Conservation (phyloP, 2,113 vertebrate genomes). For the Noctilio leporinus region DNA sequence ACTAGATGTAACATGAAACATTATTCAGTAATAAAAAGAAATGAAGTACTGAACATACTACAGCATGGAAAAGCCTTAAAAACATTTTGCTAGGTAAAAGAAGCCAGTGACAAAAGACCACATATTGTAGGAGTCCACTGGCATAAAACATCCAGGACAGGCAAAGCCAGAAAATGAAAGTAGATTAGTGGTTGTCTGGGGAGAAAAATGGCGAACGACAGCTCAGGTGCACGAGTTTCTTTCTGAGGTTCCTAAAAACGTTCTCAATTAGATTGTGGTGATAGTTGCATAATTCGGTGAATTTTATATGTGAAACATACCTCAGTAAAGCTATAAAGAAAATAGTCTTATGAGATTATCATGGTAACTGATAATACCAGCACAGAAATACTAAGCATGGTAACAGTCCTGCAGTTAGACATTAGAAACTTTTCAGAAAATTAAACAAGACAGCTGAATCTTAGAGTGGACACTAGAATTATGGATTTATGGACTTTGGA, state of each 20-base stretch:
- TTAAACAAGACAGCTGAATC: neutral
- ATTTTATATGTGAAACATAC: neutral
- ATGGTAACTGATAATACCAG: neutral
- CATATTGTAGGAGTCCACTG: neutral
- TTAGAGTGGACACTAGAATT: neutral
- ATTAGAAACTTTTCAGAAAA: neutral
- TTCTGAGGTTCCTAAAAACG: neutral
- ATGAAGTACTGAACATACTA: neutral
- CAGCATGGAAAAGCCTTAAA: neutral
- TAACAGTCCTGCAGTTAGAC: neutral
- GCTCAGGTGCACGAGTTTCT: neutral
- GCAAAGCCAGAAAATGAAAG: neutral
- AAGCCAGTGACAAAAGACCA: neutral
- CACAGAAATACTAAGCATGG: neutral
- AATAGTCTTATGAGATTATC: neutral
- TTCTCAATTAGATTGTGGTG: neutral
- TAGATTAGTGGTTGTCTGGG: neutral
- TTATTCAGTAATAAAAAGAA: neutral
- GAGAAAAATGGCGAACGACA: neutral
- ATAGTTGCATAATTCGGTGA: neutral
- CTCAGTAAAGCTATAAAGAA: neutral
- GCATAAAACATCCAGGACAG: neutral
- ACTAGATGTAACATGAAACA: too few species aligned
- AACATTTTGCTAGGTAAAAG: neutral
- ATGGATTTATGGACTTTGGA: too few species aligned